Evolutionary conservation across 2,113 vertebrate species (phyloP), one percentile per base, ranked within the genome.

Genomic region (Pelmatolapia mariae): DNA sequence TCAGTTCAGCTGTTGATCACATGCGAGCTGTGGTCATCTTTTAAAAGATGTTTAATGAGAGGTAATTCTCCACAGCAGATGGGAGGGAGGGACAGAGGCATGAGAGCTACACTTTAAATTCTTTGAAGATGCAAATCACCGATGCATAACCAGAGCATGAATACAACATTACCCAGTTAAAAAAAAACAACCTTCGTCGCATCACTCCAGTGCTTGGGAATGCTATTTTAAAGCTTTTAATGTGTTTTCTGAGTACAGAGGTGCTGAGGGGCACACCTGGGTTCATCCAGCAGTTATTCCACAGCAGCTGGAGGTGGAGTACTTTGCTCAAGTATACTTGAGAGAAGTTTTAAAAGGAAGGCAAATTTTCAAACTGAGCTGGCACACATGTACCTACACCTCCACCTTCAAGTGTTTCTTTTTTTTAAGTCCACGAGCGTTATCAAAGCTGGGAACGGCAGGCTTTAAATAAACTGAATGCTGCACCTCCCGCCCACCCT

Each of bases 41-140:
- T 40, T 36, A 50, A 26, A 84, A 31, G 22, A 1, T 16, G 56
- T 66, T 19, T 79, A 53, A 78, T 53, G 10, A 2, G 50, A 54
- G 11, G 5, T 8, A 10, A 68, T 84, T 89, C 47, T 81, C 90
- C 71, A 16, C 80, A 88, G 87, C 90, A 93, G 92, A 19, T 40
- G 87, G 40, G 84, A 63, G 47, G 87, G 91, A 81, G 84, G 87
- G 31, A 50, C 54, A 8, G 50, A 81, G 43, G 36, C 29, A 13
- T 5, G 10, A 53, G 22, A 61, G n/a, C 50, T 33, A 36, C 57
- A 38, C 47, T 31, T 78, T 2, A 2, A 80, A 52, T 85, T 63
- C 15, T 61, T 59, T 54, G 47, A 89, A 85, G 90, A 90, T 81
- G 61, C 38, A 66, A 87, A 85, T 40, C 40, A 43, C n/a, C 8